phyloP scores from a whole-genome alignment of 2,113 vertebrate genomes.

The Acrocephalus arundinaceus region DNA sequence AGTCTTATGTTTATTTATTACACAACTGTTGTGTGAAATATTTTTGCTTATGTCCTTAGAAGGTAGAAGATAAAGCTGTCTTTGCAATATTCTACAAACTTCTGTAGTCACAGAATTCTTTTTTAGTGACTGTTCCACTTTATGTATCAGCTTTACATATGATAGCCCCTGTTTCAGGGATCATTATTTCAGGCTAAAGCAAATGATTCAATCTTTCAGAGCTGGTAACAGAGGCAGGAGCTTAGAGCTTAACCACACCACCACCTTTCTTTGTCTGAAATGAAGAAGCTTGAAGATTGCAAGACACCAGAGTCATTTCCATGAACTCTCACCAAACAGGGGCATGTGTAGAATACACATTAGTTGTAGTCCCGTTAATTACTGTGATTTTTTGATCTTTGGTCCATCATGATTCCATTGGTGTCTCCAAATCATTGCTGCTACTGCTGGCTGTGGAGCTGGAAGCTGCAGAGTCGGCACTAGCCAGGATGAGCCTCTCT shows the following conservation, averaged over 20 bases:
- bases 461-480: constrained; percentile 24
- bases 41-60: neutral
- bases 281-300: neutral
- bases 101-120: neutral
- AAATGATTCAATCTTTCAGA: neutral
- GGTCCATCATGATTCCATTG: constrained; percentile 69
- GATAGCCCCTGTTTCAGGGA: neutral
- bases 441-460: constrained; percentile 43
- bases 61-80: neutral
- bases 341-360: neutral
- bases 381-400: neutral
- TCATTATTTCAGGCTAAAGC: neutral
- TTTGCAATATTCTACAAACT: neutral
- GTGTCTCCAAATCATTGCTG: constrained; percentile 58
- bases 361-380: neutral
- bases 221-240: neutral
- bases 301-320: neutral
- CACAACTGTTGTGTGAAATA: neutral
- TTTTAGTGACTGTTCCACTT: neutral
- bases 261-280: neutral
- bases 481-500: constrained; percentile 78
- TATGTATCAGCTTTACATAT: neutral
- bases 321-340: neutral
- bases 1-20: neutral
- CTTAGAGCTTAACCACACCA: neutral